Base-by-base conservation (phyloP, 2,888 invertebrate genomes). In the Heliconius ethilla region DNA sequence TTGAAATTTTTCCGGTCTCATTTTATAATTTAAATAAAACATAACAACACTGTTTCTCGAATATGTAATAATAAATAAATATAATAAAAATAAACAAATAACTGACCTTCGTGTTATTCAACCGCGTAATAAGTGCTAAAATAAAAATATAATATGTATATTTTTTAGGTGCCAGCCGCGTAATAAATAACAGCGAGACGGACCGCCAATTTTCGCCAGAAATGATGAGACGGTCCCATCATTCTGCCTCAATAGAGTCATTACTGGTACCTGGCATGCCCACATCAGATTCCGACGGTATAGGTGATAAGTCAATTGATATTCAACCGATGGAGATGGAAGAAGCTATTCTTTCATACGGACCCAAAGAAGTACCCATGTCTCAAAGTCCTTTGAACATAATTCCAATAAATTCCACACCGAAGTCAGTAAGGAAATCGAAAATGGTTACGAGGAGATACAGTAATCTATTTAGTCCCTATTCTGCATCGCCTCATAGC, bases 141-240 rank as follows among this genome's bases (percentile, higher is more conserved):
- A 51, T 22, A 51, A 9, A 51, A 51, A 22, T 51, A 51, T 22
- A 22, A 22, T 51, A 22, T 51, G 18, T 18, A 6, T 51, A 13
- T 51, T 22, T 78, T 78, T 55, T 55, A 78, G 78, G 59, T 65
- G 78, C 78, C 66, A 78, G 75, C 37, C 10, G 22, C 25, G 25
- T n/a, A 51, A 37, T 29, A 5, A 15, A 63, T 11, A 55, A 29
- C 63, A 62, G 65, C 3, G n/a, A 40, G 25, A 22, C 4, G 27
- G 27, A 7, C 9, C 22, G 55, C 10, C n/a, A 62, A 15, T 18
- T 6, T 11, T 70, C 75, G 40, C 75, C 75, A 40, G 78, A 78
- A 55, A 59, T 66, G 3, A 70, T 78, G 27, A 78, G 78, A 59
- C 75, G 27, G 15, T 18, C 2, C 22, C 63, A 66, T 25, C 22